Conservation (phyloP, 1,140 invertebrate species). For the Bombus polaris region DNA sequence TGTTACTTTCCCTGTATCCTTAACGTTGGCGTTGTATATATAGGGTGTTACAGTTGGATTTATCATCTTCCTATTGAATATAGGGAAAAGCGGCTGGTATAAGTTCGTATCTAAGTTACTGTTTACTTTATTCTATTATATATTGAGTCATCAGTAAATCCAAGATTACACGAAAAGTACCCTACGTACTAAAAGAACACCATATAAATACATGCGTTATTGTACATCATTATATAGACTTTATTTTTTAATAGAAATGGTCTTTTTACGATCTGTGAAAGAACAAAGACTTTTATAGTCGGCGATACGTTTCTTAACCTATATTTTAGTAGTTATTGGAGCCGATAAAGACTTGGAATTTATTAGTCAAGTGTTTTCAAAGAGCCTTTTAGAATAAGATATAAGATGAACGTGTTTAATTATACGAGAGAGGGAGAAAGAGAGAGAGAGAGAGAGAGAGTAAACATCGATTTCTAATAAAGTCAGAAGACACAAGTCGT, state of each 20-base stretch:
- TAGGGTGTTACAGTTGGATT: too few relatives aligned
- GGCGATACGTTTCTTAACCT: not conserved
- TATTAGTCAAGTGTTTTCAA: not conserved
- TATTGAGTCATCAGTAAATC: too few relatives aligned
- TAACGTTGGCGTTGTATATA: too few relatives aligned
- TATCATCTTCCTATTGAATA: too few relatives aligned
- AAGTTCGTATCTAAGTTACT: too few relatives aligned
- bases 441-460: not conserved
- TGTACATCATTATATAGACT: too few relatives aligned
- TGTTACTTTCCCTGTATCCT: too few relatives aligned
- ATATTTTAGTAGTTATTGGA: not conserved
- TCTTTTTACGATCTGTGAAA: not conserved
- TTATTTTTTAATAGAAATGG: not conserved
- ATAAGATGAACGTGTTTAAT: not conserved
- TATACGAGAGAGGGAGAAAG: not conserved
- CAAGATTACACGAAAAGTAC: too few relatives aligned
- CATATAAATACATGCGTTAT: too few relatives aligned
- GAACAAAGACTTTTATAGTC: not conserved
- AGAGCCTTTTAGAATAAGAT: not conserved
- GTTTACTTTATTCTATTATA: too few relatives aligned
- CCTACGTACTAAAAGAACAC: not conserved
- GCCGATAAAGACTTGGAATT: not conserved
- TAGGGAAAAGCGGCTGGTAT: too few relatives aligned
- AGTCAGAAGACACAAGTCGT: not conserved
- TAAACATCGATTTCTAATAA: slow-evolving; percentile 27